Percentiles rank a stretch among this genome's conserved stretches.
These are phyloP conservation scores for Apolygus lucorum DNA, from an alignment of 1,140 invertebrate genomes.

Conservation along the genomic window DNA sequence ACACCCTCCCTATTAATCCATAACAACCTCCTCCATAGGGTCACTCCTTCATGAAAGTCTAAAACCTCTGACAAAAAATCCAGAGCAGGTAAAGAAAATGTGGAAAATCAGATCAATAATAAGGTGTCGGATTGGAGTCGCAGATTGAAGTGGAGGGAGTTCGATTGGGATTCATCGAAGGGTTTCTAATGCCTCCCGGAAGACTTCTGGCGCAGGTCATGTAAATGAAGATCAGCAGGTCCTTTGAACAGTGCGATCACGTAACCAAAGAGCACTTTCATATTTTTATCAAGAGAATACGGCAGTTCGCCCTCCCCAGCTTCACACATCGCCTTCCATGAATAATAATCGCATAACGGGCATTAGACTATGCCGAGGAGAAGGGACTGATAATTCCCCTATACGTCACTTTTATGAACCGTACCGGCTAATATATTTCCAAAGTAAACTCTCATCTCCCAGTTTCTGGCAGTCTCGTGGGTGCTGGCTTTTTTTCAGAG, in stretches of 20 bases:
- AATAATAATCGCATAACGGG: slow-evolving; percentile 22
- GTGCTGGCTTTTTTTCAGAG: too few species aligned
- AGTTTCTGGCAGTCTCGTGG: too few species aligned
- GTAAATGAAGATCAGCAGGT: slow-evolving; percentile 1
- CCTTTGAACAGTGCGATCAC: slow-evolving; percentile 15
- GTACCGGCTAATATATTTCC: not conserved
- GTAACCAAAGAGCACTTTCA: slow-evolving; percentile 1
- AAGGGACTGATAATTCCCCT: slow-evolving; percentile 21
- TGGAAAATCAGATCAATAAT: too few species aligned
- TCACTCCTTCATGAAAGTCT: too few species aligned
- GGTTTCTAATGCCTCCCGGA: not conserved
- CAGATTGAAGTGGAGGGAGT: not conserved
- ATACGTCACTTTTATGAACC: slow-evolving; percentile 27
- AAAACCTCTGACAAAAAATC: too few species aligned
- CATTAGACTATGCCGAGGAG: slow-evolving; percentile 18
- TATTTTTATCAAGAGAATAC: slow-evolving; percentile 3
- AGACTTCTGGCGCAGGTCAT: slow-evolving; percentile 1
- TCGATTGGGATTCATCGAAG: slow-evolving; percentile 12
- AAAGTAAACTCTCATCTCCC: not conserved
- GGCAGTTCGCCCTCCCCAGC: not conserved
- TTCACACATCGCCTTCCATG: slow-evolving; percentile 26
- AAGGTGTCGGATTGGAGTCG: too few species aligned
- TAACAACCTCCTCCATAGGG: too few species aligned
- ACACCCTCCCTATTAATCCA: too few species aligned
- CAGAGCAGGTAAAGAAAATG: too few species aligned